These are phyloP conservation scores for Trypoxylus dichotomus DNA, from an alignment of 1,140 invertebrate species.

Conservation along the genomic window DNA sequence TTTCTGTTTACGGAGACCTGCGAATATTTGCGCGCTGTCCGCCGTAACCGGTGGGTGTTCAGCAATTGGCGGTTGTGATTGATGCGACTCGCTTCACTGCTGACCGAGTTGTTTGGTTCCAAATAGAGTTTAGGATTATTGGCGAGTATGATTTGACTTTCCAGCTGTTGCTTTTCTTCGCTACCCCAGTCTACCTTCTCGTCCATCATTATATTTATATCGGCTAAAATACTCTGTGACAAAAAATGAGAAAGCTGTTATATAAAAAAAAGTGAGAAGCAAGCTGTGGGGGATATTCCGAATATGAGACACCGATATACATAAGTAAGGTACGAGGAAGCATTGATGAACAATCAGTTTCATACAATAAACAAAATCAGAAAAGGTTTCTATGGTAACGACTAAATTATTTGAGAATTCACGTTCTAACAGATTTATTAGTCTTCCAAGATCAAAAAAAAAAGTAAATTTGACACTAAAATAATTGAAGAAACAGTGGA, in stretches of 20 bases:
- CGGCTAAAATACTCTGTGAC: constrained; percentile 48
- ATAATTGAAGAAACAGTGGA: too few species aligned
- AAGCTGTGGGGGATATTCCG: not conserved
- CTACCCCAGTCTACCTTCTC: constrained; percentile 56
- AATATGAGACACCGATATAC: too few species aligned
- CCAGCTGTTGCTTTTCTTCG: constrained; percentile 77
- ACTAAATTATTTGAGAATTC: too few species aligned
- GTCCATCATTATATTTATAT: constrained; percentile 48
- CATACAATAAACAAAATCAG: too few species aligned
- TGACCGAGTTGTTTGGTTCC: constrained; percentile 80
- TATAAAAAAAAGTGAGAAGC: not conserved
- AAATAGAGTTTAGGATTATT: constrained; percentile 84
- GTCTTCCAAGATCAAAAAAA: too few species aligned
- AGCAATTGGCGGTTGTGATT: constrained; percentile 75
- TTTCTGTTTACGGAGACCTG: constrained; percentile 83
- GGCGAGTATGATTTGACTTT: constrained; percentile 80
- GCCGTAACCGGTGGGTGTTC: constrained; percentile 72
- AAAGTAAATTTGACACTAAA: too few species aligned
- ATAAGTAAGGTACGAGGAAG: too few species aligned
- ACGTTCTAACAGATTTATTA: too few species aligned
- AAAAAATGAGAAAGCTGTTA: not conserved
- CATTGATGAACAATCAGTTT: too few species aligned
- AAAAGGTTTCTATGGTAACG: too few species aligned
- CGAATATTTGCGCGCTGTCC: constrained; percentile 73
- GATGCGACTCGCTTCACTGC: constrained; percentile 70